These are phyloP conservation scores for Microplitis demolitor DNA, from an alignment of 1,140 invertebrate genomes.

Conservation along the genomic window DNA sequence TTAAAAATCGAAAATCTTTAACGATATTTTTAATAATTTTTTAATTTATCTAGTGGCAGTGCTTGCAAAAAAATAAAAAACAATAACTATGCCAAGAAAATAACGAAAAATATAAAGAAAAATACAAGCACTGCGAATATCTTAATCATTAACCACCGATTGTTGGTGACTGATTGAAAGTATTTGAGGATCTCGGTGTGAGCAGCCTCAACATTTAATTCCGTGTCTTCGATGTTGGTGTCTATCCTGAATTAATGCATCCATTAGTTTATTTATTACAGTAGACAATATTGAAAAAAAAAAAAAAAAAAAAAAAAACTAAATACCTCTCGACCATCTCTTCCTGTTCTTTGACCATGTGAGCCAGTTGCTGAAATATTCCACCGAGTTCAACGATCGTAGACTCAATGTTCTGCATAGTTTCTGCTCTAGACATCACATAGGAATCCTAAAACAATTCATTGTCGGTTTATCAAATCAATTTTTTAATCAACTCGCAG, in stretches of 20 bases:
- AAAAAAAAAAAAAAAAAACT: not conserved
- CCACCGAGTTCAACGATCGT: constrained; percentile 99
- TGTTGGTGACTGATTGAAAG: constrained; percentile 96
- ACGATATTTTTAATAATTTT: constrained; percentile 1
- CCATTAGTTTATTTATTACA: constrained; percentile 15
- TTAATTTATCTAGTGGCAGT: too few species aligned
- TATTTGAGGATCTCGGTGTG: constrained; percentile 97
- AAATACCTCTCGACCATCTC: constrained; percentile 90
- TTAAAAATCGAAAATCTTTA: not conserved
- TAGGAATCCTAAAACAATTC: constrained; percentile 74
- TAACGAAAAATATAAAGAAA: constrained; percentile 98
- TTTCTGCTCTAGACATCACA: constrained; percentile 90
- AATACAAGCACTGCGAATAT: constrained; percentile 98
- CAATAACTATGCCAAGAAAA: constrained; percentile 80
- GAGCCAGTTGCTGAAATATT: constrained; percentile 97
- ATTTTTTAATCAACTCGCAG: not conserved
- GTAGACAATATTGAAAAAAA: not conserved
- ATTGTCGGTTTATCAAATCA: constrained; percentile 8
- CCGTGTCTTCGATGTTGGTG: constrained; percentile 93
- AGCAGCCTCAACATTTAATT: constrained; percentile 96
- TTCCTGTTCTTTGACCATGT: constrained; percentile 99
- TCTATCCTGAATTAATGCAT: constrained; percentile 78
- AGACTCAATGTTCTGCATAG: constrained; percentile 99
- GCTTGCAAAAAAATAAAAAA: not conserved
- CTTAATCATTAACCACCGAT: constrained; percentile 99